phyloP scores from a whole-genome alignment of 2,888 invertebrate species.

The Alentia gelatinosa region DNA sequence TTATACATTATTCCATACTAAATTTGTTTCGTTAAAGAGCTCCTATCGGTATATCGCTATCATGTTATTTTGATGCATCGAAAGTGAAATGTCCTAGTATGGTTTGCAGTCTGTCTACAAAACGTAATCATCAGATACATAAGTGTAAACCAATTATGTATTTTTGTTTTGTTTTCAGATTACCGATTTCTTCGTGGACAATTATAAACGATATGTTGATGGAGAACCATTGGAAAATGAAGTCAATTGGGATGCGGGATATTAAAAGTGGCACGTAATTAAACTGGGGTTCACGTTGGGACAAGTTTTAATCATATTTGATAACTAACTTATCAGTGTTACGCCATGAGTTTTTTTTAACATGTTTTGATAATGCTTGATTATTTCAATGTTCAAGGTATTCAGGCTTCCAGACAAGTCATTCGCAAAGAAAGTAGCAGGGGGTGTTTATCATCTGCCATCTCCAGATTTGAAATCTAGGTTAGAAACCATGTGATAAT shows the following conservation, averaged over 20 bases:
- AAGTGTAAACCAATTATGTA: background rate
- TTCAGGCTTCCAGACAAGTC: background rate
- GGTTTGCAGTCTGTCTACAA: background rate
- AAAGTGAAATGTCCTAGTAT: background rate
- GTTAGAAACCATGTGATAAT: background rate
- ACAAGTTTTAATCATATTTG: background rate
- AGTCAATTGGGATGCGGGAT: conserved; percentile 52
- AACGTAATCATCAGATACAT: background rate
- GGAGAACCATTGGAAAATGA: conserved; percentile 27
- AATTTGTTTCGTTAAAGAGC: background rate
- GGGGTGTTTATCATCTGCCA: background rate
- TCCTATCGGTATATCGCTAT: background rate
- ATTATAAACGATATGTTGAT: conserved; percentile 49
- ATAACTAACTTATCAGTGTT: background rate
- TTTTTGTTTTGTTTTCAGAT: conserved; percentile 23
- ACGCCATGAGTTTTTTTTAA: background rate
- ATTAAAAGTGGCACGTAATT: background rate
- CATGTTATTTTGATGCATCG: background rate
- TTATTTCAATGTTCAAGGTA: background rate
- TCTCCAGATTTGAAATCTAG: background rate
- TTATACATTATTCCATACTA: background rate
- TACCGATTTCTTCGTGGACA: conserved; percentile 11
- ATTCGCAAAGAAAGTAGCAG: background rate
- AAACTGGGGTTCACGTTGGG: background rate
- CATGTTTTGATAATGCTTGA: background rate